phyloP scores from a whole-genome alignment of 2,888 invertebrate species.

The Cephus runcator region DNA sequence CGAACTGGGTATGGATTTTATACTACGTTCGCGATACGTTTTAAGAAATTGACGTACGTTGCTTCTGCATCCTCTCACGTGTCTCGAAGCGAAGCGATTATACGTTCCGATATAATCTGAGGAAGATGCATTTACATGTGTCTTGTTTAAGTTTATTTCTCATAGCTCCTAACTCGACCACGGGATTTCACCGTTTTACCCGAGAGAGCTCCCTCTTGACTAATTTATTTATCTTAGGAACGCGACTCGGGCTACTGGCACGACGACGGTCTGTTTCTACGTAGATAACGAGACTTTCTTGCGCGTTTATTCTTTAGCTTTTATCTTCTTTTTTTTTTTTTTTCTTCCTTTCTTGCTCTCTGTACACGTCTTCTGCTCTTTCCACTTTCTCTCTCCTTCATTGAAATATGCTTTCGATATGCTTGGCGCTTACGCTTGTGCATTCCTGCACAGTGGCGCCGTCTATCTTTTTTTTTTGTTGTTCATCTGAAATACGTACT shows the following conservation, averaged over 20 bases:
- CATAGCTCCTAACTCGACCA: constrained; percentile 10
- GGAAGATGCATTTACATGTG: constrained; percentile 20
- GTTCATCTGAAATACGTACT: background rate
- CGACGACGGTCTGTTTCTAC: constrained; percentile 29
- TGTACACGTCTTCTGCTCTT: too few relatives aligned
- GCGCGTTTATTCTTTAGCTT: constrained; percentile 9
- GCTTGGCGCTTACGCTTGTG: background rate
- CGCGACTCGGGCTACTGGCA: constrained; percentile 17
- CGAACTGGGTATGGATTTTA: background rate
- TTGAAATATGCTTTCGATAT: background rate
- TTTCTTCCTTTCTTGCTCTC: too few relatives aligned
- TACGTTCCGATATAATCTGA: constrained; percentile 13
- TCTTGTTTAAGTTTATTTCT: constrained; percentile 30
- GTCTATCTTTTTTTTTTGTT: background rate
- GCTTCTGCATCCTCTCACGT: background rate
- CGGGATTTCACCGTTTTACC: background rate
- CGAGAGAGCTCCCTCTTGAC: constrained; percentile 13
- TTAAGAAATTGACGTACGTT: background rate
- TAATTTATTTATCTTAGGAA: constrained; percentile 38
- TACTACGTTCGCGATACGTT: background rate
- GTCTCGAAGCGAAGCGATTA: background rate
- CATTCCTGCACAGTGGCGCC: background rate
- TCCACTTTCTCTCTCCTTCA: background rate
- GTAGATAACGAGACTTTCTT: constrained; percentile 35
- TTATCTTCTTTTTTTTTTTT: too few relatives aligned